Base-by-base conservation (phyloP, 2,888 invertebrate genomes). In the Lottia gigantea region DNA sequence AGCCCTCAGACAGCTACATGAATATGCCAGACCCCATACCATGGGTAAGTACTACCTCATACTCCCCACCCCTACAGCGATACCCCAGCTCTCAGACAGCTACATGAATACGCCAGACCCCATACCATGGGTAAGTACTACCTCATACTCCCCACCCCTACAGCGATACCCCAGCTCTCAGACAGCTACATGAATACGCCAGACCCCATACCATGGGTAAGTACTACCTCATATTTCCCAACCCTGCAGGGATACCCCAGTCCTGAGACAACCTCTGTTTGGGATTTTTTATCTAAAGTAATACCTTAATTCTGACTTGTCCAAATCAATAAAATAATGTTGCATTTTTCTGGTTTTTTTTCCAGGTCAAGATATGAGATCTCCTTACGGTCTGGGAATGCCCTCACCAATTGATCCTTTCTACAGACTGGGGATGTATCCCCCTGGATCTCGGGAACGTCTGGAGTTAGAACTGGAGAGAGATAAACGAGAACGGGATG, bases 31-130 rank as follows among this genome's bases (percentile, higher is more conserved):
- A 78, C 97, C 97, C 0, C 97, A 97, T 88, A 94, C 80, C 11
- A 67, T 83, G 68, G 82, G 83, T 83, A 78, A 65, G 75, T 31
- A 31, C 31, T 6, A 66, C 73, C 85, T 40, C 82, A 82, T 66
- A 83, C 85, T 2, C 85, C 85, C 8, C 74, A 83, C 47, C 88
- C 90, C 8, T 96, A 95, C 86, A 93, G 94, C 2, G 97, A 97
- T 86, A 97, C 97, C 0, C 97, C 97, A 0, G 97, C 97, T 2
- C 90, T 98, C 74, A 91, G 97, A 55, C 96, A 97, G 88, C 90
- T 98, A 14, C 90, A 90, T 92, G 97, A 97, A 87, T 97, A 97
- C 88, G 96, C 96, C 11, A 91, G 97, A 78, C 97, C 97, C 0
- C 97, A 97, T 88, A 94, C 80, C 12, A 67, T 83, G 68, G 82